These are phyloP conservation scores for Mobula birostris DNA, from an alignment of 2,113 vertebrate genomes.

Conservation along the genomic window DNA sequence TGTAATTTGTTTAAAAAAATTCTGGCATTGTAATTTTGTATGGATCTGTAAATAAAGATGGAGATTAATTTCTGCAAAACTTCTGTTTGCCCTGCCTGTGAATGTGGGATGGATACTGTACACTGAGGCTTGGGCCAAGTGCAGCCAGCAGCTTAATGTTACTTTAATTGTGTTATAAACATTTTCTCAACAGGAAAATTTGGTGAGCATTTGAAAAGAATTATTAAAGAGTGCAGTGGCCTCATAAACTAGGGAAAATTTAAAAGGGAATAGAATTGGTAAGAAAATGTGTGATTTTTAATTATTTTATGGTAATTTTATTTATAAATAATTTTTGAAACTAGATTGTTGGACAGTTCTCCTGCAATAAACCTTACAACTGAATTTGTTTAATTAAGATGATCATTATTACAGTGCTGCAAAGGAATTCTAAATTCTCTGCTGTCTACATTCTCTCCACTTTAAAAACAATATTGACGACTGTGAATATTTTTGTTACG, in stretches of 20 bases:
- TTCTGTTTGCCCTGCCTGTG: not conserved
- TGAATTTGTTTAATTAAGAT: not conserved
- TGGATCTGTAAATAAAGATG: conserved; percentile 38
- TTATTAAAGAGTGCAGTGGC: not conserved
- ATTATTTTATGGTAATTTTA: too few species aligned
- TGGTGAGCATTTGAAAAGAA: not conserved
- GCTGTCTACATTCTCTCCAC: not conserved
- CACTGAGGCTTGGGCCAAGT: not conserved
- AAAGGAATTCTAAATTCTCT: not conserved
- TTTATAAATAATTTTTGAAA: not conserved
- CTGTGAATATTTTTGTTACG: not conserved
- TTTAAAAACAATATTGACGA: not conserved
- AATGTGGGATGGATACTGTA: not conserved
- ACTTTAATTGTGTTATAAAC: not conserved
- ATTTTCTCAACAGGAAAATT: not conserved
- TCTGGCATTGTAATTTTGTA: conserved; percentile 38
- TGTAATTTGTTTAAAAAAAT: conserved; percentile 35
- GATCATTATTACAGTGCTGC: not conserved
- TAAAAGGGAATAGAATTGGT: not conserved
- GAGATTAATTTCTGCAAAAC: conserved; percentile 38
- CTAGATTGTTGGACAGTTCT: not conserved
- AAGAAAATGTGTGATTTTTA: not conserved
- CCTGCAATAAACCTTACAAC: not conserved
- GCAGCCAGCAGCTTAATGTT: not conserved
- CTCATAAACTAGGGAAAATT: not conserved